These are phyloP conservation scores for Apamea crenata DNA, from an alignment of 2,888 invertebrate species.

Conservation along the genomic window DNA sequence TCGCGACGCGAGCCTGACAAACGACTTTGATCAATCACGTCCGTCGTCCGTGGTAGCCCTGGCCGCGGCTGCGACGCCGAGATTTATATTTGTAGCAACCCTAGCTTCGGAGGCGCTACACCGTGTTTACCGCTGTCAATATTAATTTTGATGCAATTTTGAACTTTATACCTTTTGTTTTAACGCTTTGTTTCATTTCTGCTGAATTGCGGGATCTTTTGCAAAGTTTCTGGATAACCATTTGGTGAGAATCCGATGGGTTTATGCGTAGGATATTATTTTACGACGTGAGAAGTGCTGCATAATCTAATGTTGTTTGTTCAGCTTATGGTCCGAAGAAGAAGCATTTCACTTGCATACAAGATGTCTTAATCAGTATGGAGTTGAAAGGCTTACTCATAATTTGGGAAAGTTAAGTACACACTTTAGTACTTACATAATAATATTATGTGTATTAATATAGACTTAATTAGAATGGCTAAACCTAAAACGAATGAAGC, in stretches of 20 bases:
- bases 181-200: conserved; percentile 51
- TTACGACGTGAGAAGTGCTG: conserved; percentile 67
- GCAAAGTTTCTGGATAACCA: conserved; percentile 68
- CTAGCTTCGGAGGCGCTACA: conserved; percentile 79
- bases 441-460: neutral
- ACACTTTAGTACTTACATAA: neutral
- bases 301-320: conserved; percentile 63
- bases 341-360: conserved; percentile 32
- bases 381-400: neutral
- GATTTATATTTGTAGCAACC: conserved; percentile 82
- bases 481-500: neutral
- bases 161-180: conserved; percentile 62
- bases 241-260: conserved; percentile 72
- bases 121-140: conserved; percentile 73
- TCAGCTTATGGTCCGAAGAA: conserved; percentile 45
- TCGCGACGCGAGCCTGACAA: conserved; percentile 89
- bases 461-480: neutral
- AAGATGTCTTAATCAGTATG: conserved; percentile 14
- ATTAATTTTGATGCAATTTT: conserved; percentile 71
- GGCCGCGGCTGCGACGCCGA: conserved; percentile 79
- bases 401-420: neutral
- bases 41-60: conserved; percentile 85
- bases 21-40: conserved; percentile 89
- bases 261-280: conserved; percentile 69
- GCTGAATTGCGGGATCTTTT: conserved; percentile 53